Evolutionary conservation across 2,113 vertebrate species (phyloP), one percentile per base, ranked within the genome.

Genomic region (Leptobrachium leishanense): DNA sequence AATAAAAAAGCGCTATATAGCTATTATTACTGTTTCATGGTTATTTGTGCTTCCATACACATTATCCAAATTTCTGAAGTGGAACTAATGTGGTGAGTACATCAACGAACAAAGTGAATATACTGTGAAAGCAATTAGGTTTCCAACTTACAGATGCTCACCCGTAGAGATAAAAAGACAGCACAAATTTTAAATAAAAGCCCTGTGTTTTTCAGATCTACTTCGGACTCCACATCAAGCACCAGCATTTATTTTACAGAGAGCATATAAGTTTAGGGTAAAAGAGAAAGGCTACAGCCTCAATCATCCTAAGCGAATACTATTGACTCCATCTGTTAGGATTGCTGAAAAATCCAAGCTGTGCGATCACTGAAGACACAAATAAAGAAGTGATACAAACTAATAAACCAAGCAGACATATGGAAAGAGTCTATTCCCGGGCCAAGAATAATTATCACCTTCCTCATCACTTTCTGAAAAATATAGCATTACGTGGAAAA

Each of bases 111-210:
- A 80, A 68, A 68, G 54, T 74, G 64, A 80, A 80, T 74, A 74
- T 66, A 80, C 64, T 68, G 50, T 43, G 54, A 66, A 80, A 67
- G 68, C 77, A 79, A 74, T 68, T 73, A 74, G 31, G 75, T 68
- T 77, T 77, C 40, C 65, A 54, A 59, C 50, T 77, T 68, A 68
- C 65, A 43, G 65, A 77, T 59, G 50, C 75, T 77, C 65, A 68
- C 75, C 75, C 53, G 75, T 68, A 44, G 75, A 77, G 75, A 77
- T 77, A 77, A 77, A 77, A 77, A 66, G 41, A 59, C 55, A 59
- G 62, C 62, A 4, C 20, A 5, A 5, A 3, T 64, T 64, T 64
- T 39, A 39, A 64, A 64, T 7, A 31, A 59, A 59, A 59, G 13
- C 8, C 10, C 2, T 1, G 9, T 59, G 3, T 15, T 59, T 59